Conservation (phyloP, 2,888 invertebrate genomes). For the Lithodes maja region DNA sequence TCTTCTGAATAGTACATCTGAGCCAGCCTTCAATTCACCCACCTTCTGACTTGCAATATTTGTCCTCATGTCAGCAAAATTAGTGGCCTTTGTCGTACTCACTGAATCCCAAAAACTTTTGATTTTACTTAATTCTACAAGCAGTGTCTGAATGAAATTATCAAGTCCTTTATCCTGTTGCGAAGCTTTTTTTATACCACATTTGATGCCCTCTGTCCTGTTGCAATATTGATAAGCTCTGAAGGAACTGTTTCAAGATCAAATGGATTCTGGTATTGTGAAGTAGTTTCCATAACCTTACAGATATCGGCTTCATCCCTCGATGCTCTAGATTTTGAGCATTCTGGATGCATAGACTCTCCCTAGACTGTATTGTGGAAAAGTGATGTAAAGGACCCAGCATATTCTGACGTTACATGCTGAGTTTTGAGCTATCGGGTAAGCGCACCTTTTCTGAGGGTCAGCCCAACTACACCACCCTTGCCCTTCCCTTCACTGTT, state of each 20-base stretch:
- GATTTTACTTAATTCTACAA: too few relatives aligned
- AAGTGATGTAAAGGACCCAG: conserved; percentile 16
- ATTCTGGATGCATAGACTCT: background rate
- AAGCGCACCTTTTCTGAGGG: background rate
- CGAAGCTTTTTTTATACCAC: too few relatives aligned
- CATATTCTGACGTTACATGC: conserved; percentile 34
- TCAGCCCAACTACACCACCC: conserved; percentile 18
- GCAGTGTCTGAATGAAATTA: background rate
- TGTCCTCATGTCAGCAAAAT: too few relatives aligned
- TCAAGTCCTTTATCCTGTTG: too few relatives aligned
- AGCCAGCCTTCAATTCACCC: too few relatives aligned
- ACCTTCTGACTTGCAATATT: too few relatives aligned
- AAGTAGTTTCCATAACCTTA: background rate
- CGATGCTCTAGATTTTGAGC: background rate
- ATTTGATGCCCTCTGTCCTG: too few relatives aligned
- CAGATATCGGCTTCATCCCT: conserved; percentile 8
- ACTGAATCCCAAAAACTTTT: too few relatives aligned
- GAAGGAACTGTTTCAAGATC: background rate
- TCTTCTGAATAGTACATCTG: too few relatives aligned
- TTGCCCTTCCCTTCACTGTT: conserved; percentile 24
- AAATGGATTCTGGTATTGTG: conserved; percentile 14
- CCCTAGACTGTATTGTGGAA: background rate
- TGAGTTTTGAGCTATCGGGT: conserved; percentile 22
- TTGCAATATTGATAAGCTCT: too few relatives aligned
- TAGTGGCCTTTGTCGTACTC: too few relatives aligned